Evolutionary conservation across 2,888 invertebrate species (phyloP), one percentile per base, ranked within the genome.

Genomic region (Scotopteryx bipunctaria): DNA sequence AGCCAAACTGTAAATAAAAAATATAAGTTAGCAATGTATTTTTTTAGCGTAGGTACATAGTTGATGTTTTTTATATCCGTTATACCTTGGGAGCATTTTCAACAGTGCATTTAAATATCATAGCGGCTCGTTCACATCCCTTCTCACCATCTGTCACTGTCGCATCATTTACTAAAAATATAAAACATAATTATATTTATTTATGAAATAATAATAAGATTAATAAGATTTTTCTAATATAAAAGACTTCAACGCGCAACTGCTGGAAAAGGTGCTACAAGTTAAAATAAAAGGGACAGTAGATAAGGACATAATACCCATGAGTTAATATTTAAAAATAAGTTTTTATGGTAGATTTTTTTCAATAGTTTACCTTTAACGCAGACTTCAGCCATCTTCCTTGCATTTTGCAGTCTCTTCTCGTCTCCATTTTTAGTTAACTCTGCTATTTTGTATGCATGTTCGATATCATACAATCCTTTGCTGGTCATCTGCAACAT

Each of bases 61-160:
- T n/a, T n/a, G n/a, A n/a, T n/a, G n/a, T 4, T 5, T 21, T 11
- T 3, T 9, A 36, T 27, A 25, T 3, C 16, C 5, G 13, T 5
- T 2, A 36, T 57, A 86, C 89, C 81, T 87, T 84, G 2, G 81
- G 71, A 41, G 82, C 84, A 57, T 80, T 80, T n/a, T 81, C 76
- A 1, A 76, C 14, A 0, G 73, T 48, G 52, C 88, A 88, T 67
- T 84, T 81, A 56, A 86, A 86, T 15, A 89, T 72, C 17, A 86
- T 50, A 0, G 66, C 78, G 2, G 89, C 83, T 56, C 89, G 75
- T 0, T 89, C 88, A 55, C 89, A 89, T 0, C 89, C 89, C 21
- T 83, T 81, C 13, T 82, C 79, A 0, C 82, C 86, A 33, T 89
- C 89, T 13, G 61, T 73, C 0, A 86, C 86, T 42, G 63, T 44